Evolutionary conservation across 2,888 invertebrate species (phyloP), one percentile per base, ranked within the genome.

Genomic region (Villa cingulata): DNA sequence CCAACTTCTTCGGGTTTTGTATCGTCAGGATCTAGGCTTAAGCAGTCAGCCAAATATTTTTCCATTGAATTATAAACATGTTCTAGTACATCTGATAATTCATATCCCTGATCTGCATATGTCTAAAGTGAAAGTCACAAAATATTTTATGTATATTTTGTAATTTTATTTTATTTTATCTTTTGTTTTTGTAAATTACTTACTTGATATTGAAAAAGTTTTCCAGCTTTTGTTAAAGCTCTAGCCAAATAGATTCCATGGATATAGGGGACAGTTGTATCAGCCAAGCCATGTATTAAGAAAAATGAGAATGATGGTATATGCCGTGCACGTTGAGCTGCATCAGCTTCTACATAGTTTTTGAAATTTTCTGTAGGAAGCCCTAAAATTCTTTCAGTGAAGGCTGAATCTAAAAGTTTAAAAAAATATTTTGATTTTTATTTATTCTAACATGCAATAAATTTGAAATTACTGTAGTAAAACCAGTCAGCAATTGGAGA

Each of bases 401-500:
- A 95, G 6, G 89, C 91, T 23, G 92, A 90, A 71, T 95, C 94
- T 95, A 66, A 27, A 46, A 44, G 36, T 43, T 46, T 41, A 37
- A 36, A 19, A 7, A 37, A 37, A 17, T 18, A 6, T 4, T 23
- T 6, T 23, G 7, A 23, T 23, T 23, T 23, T 23, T 23, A 6
- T 23, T 6, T 6, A 23, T 23, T 23, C 7, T 23, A 4, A 23
- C 23, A 23, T 6, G 4, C 23, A 23, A 23, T 23, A 6, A 23
- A 6, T 23, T 23, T 6, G 23, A 20, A 70, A 83, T 79, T 67
- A 94, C 95, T 95, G 64, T 94, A 95, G 70, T 86, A 92, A 45
- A 88, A 76, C 91, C 94, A 96, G 70, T 94, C 92, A 34, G 91
- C 86, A 58, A 95, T 91, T 1, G 95, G 95, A 52, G 94, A 92